Evolutionary conservation across 2,113 vertebrate genomes (phyloP), one percentile per base, ranked within the genome.

Genomic region (Reinhardtius hippoglossoides): DNA sequence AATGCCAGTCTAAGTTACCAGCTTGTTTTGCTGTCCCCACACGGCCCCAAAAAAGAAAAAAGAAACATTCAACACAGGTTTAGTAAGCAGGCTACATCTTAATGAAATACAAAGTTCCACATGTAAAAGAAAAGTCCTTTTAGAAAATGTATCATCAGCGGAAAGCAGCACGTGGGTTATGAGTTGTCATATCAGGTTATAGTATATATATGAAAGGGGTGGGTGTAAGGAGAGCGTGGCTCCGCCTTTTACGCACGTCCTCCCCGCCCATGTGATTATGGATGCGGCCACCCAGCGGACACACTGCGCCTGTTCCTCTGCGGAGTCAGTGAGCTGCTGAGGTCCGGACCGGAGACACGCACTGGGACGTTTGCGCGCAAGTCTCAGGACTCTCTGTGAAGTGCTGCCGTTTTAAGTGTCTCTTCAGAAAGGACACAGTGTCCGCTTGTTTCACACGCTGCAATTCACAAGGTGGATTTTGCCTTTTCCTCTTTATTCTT

Each of bases 241-340:
- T 61, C 92, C 93, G 90, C 94, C 91, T 71, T 73, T 73, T 66
- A 23, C 71, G 71, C 78, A 13, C 68, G 61, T 61, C 20, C 18
- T 9, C 74, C 37, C 81, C 75, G 62, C 91, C 91, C 82, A 10
- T 48, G 83, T 87, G 84, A 61, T 90, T 84, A 61, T n/a, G 10
- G n/a, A 87, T 68, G 91, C 90, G 80, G 86, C 69, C 91, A 75
- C 79, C 84, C 82, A 84, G 95, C 95, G 95, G 93, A 90, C 92
- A 1, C 1, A 13, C 56, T 42, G 87, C 89, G 76, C 91, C 86
- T 88, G 76, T 88, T 84, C 90, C 81, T 81, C 94, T 95, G 89
- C 91, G 88, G 54, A 92, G 89, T 92, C 94, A 89, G 78, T 68
- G 71, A 80, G 81, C 81, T 9, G 82, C 83, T 13, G 77, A 57